These are phyloP conservation scores for Melieria crassipennis DNA, from an alignment of 2,888 invertebrate species.

Conservation along the genomic window DNA sequence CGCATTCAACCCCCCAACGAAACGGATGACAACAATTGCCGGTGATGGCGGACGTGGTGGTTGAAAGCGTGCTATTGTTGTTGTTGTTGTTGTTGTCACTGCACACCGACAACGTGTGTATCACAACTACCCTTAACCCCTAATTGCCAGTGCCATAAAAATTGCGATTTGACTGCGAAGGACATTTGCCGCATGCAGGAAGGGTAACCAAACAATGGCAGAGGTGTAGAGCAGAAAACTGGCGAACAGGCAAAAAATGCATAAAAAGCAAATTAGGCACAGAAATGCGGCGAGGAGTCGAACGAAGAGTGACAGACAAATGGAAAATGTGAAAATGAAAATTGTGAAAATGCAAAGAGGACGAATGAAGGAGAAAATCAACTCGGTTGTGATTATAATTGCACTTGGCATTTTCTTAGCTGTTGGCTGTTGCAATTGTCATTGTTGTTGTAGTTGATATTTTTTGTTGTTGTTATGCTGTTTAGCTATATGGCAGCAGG, in stretches of 20 bases:
- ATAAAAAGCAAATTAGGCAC: too few relatives aligned
- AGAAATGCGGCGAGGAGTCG: too few relatives aligned
- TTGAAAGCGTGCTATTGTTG: constrained; percentile 5
- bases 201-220: constrained; percentile 30
- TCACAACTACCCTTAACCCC: constrained; percentile 56
- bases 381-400: constrained; percentile 51
- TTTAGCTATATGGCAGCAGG: too few relatives aligned
- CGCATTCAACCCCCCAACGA: neutral
- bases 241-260: too few relatives aligned
- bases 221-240: constrained; percentile 27
- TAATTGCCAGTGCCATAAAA: constrained; percentile 59
- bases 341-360: neutral
- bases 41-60: constrained; percentile 7
- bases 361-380: constrained; percentile 36
- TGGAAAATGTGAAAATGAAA: constrained; percentile 27
- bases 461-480: too few relatives aligned
- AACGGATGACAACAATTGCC: neutral
- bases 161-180: constrained; percentile 57
- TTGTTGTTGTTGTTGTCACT: constrained; percentile 12
- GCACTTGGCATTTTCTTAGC: constrained; percentile 28
- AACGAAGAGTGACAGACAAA: constrained; percentile 8
- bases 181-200: constrained; percentile 48
- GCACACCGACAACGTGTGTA: constrained; percentile 8
- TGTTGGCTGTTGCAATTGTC: too few relatives aligned
- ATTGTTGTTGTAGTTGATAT: too few relatives aligned